These are phyloP conservation scores for Stegostoma tigrinum DNA, from an alignment of 2,113 vertebrate species.

Conservation along the genomic window DNA sequence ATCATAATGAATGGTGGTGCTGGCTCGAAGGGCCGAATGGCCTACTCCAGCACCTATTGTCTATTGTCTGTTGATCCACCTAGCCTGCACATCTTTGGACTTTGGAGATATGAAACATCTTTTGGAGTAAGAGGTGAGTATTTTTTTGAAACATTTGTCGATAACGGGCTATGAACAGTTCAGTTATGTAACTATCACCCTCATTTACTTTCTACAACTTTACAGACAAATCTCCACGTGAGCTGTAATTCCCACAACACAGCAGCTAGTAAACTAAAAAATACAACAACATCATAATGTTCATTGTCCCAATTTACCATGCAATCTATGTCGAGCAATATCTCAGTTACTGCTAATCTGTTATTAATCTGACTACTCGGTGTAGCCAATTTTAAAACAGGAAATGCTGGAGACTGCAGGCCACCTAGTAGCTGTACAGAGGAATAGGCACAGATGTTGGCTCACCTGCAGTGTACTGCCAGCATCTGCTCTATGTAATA, in stretches of 20 bases:
- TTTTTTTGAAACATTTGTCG: not conserved
- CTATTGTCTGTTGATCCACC: too few species aligned
- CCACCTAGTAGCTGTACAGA: not conserved
- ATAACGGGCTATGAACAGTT: not conserved
- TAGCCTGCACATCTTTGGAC: too few species aligned
- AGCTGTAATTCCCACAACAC: not conserved
- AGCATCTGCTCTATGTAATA: not conserved
- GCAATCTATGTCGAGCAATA: not conserved
- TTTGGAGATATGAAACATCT: too few species aligned
- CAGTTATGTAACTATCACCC: not conserved
- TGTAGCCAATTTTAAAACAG: not conserved
- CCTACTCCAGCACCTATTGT: too few species aligned
- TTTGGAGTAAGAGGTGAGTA: too few species aligned
- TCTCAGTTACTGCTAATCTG: not conserved
- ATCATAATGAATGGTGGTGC: too few species aligned
- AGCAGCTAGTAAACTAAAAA: not conserved
- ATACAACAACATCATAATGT: not conserved
- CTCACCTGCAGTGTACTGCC: not conserved
- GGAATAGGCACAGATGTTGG: not conserved
- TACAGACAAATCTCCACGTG: not conserved
- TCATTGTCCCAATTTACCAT: not conserved
- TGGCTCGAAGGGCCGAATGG: too few species aligned
- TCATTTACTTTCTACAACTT: not conserved
- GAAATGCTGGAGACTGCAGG: not conserved
- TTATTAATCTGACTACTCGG: too few species aligned